Conservation (phyloP, 2,888 invertebrate genomes). For the Abrostola triplasia region DNA sequence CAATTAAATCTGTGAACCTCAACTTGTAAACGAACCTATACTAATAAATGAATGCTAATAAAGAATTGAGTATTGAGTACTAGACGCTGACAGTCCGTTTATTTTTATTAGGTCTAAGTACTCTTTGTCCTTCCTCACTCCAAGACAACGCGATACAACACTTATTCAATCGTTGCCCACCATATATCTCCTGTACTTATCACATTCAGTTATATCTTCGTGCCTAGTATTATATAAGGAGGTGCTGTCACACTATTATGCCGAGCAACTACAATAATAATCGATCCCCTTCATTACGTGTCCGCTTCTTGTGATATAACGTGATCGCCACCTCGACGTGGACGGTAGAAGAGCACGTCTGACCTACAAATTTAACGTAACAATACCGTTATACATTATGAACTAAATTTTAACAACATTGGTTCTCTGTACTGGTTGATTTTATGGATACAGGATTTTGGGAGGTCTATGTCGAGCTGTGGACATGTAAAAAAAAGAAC, state of each 20-base stretch:
- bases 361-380: constrained; percentile 54
- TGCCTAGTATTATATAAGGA: neutral
- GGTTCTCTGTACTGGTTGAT: constrained; percentile 11
- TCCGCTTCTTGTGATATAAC: constrained; percentile 35
- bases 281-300: constrained; percentile 21
- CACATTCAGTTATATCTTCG: neutral
- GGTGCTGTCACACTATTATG: constrained; percentile 3
- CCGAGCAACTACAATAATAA: neutral
- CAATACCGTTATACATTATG: constrained; percentile 28
- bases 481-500: too few species aligned
- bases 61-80: too few species aligned
- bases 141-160: too few species aligned
- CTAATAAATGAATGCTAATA: too few species aligned
- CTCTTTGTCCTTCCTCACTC: too few species aligned
- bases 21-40: too few species aligned
- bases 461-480: neutral
- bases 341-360: constrained; percentile 58
- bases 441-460: neutral
- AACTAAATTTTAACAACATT: constrained; percentile 41
- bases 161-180: neutral
- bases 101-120: too few species aligned
- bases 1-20: too few species aligned
- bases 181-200: neutral
- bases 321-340: constrained; percentile 35
- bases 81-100: too few species aligned